These are phyloP conservation scores for Microctonus hyperodae DNA, from an alignment of 2,888 invertebrate genomes.

Conservation along the genomic window DNA sequence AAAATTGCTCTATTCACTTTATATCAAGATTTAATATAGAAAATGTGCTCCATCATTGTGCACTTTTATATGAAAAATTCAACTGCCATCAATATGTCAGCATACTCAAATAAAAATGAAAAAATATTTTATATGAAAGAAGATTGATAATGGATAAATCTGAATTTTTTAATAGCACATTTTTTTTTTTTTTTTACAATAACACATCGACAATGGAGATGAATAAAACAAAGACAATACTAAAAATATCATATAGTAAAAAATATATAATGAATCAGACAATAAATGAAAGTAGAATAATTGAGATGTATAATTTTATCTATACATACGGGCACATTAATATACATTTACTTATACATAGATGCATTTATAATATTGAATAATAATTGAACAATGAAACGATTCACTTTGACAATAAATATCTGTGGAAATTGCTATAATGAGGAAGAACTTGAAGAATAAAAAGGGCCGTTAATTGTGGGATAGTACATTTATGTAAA, in stretches of 20 bases:
- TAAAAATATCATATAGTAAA: no score
- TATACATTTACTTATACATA: no score
- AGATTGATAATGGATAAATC: slow-evolving; percentile 24
- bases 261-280: no score
- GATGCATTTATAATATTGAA: no score
- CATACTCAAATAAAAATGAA: slow-evolving; percentile 16
- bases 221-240: neutral
- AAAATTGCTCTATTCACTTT: neutral
- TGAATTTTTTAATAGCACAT: neutral
- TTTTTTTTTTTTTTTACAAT: no score
- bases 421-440: neutral
- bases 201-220: no score
- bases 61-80: slow-evolving; percentile 22
- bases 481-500: neutral
- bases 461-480: neutral
- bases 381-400: neutral
- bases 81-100: slow-evolving; percentile 29
- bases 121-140: slow-evolving; percentile 17
- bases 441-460: neutral
- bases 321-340: no score
- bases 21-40: neutral
- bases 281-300: no score
- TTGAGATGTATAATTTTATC: no score
- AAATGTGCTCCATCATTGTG: slow-evolving; percentile 23
- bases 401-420: neutral